phyloP scores from a whole-genome alignment of 2,113 vertebrate genomes.

The Kobus ellipsiprymnus region DNA sequence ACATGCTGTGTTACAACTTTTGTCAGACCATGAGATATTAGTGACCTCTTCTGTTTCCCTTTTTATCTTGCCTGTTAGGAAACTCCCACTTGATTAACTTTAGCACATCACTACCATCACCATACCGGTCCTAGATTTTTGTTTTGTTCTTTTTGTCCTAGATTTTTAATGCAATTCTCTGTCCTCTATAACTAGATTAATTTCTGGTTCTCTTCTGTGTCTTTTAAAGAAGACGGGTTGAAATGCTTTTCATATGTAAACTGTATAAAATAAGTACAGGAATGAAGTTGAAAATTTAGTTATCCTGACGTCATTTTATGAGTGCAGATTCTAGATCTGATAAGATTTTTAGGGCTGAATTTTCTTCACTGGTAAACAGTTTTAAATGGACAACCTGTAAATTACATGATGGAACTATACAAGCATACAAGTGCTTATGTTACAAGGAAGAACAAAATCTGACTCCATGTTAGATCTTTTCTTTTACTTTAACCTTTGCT shows the following conservation, averaged over 20 bases:
- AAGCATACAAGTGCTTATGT: background rate
- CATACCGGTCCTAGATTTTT: background rate
- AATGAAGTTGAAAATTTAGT: background rate
- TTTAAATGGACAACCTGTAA: no score
- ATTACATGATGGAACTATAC: background rate
- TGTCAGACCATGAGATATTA: background rate
- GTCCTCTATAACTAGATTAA: background rate
- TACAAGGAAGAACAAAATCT: background rate
- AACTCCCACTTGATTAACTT: background rate
- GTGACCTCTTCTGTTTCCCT: background rate
- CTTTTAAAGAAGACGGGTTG: background rate
- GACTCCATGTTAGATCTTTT: background rate
- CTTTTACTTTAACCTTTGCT: background rate
- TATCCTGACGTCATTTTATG: background rate
- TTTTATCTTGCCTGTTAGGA: background rate
- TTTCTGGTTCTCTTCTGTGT: background rate
- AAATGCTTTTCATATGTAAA: background rate
- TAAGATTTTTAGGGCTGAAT: background rate
- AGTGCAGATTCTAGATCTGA: background rate
- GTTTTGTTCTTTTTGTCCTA: background rate
- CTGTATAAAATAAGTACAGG: background rate
- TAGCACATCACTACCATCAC: background rate
- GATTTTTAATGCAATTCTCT: background rate
- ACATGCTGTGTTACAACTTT: background rate
- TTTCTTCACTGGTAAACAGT: background rate